phyloP scores from a whole-genome alignment of 2,888 invertebrate genomes.

The Oegoconia quadripuncta region DNA sequence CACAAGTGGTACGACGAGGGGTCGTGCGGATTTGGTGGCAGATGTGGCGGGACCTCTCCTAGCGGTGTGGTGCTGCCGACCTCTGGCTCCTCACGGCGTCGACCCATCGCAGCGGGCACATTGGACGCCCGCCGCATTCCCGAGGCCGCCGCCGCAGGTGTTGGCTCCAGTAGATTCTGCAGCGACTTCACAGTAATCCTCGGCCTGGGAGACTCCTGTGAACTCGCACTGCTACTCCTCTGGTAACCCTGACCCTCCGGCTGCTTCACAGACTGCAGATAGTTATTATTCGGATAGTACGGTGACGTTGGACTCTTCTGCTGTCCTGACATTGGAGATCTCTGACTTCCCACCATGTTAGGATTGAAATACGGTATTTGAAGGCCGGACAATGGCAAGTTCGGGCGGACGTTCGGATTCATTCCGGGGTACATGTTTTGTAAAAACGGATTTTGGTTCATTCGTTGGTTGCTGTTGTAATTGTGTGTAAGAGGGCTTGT shows the following conservation, averaged over 20 bases:
- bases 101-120: conserved; percentile 60
- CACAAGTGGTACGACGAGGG: conserved; percentile 85
- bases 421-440: conserved; percentile 64
- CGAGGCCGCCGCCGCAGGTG: conserved; percentile 51
- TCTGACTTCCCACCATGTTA: conserved; percentile 54
- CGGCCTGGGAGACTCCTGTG: conserved; percentile 74
- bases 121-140: conserved; percentile 46
- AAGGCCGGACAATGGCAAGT: conserved; percentile 55
- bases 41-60: conserved; percentile 62
- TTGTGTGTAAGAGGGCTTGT: conserved; percentile 71
- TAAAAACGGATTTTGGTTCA: conserved; percentile 51
- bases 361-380: conserved; percentile 69
- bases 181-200: conserved; percentile 81
- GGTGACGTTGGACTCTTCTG: conserved; percentile 68
- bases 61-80: conserved; percentile 82
- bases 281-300: conserved; percentile 67
- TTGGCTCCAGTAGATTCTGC: conserved; percentile 80
- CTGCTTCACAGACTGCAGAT: conserved; percentile 60
- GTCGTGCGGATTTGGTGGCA: conserved; percentile 57
- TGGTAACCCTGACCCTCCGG: conserved; percentile 41
- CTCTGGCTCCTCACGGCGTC: conserved; percentile 78
- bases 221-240: conserved; percentile 44
- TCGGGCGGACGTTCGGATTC: conserved; percentile 53
- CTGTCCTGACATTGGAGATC: conserved; percentile 51
- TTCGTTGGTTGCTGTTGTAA: conserved; percentile 56